phyloP scores from a whole-genome alignment of 2,797 vertebrate species.

The Scolopax bukidnonensis region DNA sequence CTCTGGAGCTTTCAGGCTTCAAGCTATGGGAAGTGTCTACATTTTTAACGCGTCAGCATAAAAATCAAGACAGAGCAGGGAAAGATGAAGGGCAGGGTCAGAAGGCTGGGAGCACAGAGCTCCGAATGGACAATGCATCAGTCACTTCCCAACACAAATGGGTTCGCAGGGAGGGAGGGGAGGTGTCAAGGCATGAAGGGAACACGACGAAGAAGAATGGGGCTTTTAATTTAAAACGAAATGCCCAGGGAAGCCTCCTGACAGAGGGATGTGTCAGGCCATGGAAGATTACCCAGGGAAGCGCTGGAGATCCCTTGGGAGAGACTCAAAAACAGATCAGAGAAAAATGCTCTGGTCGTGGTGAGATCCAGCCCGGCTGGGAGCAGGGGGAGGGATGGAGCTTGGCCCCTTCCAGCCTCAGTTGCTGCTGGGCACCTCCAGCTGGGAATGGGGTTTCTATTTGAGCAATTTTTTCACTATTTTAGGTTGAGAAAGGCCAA shows the following conservation, averaged over 20 bases:
- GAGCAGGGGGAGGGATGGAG: not conserved
- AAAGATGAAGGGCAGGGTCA: not conserved
- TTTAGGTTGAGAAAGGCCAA: not conserved
- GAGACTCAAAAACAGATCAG: not conserved
- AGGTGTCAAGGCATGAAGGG: not conserved
- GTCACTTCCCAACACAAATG: not conserved
- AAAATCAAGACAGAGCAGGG: not conserved
- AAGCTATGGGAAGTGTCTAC: rapidly evolving
- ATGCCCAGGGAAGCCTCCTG: not conserved
- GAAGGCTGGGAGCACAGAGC: not conserved
- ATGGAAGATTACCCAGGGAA: not conserved
- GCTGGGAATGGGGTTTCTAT: not conserved
- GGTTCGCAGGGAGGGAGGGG: not conserved
- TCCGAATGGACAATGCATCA: rapidly evolving
- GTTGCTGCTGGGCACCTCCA: not conserved
- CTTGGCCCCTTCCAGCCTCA: not conserved
- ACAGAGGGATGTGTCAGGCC: not conserved
- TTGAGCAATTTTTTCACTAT: not conserved
- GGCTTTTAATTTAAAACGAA: not conserved
- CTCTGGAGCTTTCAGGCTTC: not conserved
- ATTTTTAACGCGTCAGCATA: not conserved
- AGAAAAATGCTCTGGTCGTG: rapidly evolving
- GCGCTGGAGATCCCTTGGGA: not conserved
- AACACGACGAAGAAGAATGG: not conserved
- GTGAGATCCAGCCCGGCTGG: not conserved